Base-by-base conservation (phyloP, 2,888 invertebrate genomes). In the Oxyteleia sp. region DNA sequence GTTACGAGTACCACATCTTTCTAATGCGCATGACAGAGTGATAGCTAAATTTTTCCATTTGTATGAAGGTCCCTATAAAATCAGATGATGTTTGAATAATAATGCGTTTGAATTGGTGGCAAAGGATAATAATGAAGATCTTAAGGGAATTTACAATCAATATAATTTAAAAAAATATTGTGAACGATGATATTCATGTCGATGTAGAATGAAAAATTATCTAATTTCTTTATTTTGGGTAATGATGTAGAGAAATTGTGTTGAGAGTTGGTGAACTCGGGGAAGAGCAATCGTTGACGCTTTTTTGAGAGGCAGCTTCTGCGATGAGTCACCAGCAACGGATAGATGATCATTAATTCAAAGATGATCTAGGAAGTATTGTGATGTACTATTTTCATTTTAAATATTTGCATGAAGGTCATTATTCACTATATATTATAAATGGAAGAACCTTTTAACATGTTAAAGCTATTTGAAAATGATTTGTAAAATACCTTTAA, bases 11-110 rank as follows among this genome's bases (percentile, higher is more conserved):
- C 57, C 41, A 3, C 57, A 57, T 57, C 13, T 57, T 11, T 57
- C 57, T 13, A 41, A 38, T 57, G 41, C 57, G 7, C 13, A 41
- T 2, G 57, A 57, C 41, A 18, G 41, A 41, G 57, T 57, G 8
- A 18, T 57, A 38, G 29, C 57, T 3, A 57, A 38, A 41, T 57
- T 57, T 41, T 57, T 57, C 23, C 57, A 57, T n/a, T 32, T 57
- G 41, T 57, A 57, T 23, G 32, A 57, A 57, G 57, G 57, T 4
- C 57, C 57, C 5, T 57, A 38, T 23, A 38, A 23, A 57, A 57
- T 57, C 23, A 41, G 23, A 23, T 15, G 11, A 23, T 20, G 41
- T 32, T 11, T 57, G 0, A 11, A 32, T 16, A 57, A 57, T 57
- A 57, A 57, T 18, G 7, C 57, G 16, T 57, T 23, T 57, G 32